Conservation (phyloP, 1,140 invertebrate species). For the Papilio glaucus region DNA sequence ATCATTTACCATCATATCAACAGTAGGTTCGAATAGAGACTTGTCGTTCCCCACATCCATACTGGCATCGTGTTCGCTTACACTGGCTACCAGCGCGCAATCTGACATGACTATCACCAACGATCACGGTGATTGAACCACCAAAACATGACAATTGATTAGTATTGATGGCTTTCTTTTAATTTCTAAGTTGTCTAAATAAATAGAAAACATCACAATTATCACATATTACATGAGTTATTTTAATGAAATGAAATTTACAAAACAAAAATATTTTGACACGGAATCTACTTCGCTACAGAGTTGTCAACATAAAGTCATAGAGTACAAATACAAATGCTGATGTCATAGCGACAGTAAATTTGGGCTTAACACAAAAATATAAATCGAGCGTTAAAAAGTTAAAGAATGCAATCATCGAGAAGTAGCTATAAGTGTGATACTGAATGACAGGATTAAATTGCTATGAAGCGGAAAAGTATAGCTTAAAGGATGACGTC, state of each 20-base stretch:
- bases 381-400: too few relatives aligned
- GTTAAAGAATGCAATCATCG: too few relatives aligned
- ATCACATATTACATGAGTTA: slow-evolving; percentile 56
- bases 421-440: too few relatives aligned
- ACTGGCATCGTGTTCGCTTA: slow-evolving; percentile 82
- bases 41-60: slow-evolving; percentile 82
- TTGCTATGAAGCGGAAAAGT: too few relatives aligned
- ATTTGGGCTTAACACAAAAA: too few relatives aligned
- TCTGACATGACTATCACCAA: slow-evolving; percentile 80
- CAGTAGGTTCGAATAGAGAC: slow-evolving; percentile 86
- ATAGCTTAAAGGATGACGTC: too few relatives aligned
- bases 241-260: slow-evolving; percentile 60
- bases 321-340: not conserved
- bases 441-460: too few relatives aligned
- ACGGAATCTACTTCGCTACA: slow-evolving; percentile 57
- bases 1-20: slow-evolving; percentile 97
- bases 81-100: slow-evolving; percentile 80
- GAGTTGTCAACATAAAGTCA: slow-evolving; percentile 44
- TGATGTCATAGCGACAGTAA: slow-evolving; percentile 11
- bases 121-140: slow-evolving; percentile 58
- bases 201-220: slow-evolving; percentile 57
- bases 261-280: slow-evolving; percentile 83
- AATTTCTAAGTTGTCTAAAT: slow-evolving; percentile 49
- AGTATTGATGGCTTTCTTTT: slow-evolving; percentile 46
- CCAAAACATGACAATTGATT: slow-evolving; percentile 65